Base-by-base conservation (phyloP, 2,888 invertebrate species). In the Holacanthella duospinosa region DNA sequence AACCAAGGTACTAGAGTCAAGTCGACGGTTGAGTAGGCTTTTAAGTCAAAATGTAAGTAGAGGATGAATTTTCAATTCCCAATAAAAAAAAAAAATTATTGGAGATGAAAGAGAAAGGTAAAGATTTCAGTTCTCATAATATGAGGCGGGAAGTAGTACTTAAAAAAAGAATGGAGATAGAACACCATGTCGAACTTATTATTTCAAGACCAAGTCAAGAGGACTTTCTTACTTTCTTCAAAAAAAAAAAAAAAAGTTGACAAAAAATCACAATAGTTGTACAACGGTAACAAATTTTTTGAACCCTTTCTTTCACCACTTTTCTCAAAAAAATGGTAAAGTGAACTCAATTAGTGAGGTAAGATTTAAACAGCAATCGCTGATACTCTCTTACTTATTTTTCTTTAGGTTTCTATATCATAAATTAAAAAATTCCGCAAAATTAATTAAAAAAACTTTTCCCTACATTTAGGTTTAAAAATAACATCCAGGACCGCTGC, bases 101-200 rank as follows among this genome's bases (percentile, higher is more conserved):
- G 21, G 21, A 48, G 48, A 48, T 48, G 48, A 48, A 48, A 48
- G 48, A 36, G 36, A 36, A 48, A 48, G 21, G 48, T 48, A 21
- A 21, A 48, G 48, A 48, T 48, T 9, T 21, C 4, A 4, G 19
- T 4, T 9, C 21, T 48, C 48, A 48, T 48, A 48, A 48, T 48
- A 21, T 9, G 48, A 48, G 48, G 48, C 48, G 48, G 48, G 21
- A 21, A 36, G 36, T 36, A 36, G 36, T 36, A 36, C 36, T 36
- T 36, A 36, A 27, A 26, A 59, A 58, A 62, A 57, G 36, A 25
- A 58, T 58, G 57, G 56, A 60, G 54, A 44, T 43, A 56, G 61
- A 61, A 62, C 62, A 62, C 29, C 53, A 58, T 62, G 62, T 62
- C 62, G 62, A 62, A 62, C 62, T 62, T 62, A 62, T 62, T 62